Conservation (phyloP, 2,797 vertebrate genomes). For the Myotis findleyi region DNA sequence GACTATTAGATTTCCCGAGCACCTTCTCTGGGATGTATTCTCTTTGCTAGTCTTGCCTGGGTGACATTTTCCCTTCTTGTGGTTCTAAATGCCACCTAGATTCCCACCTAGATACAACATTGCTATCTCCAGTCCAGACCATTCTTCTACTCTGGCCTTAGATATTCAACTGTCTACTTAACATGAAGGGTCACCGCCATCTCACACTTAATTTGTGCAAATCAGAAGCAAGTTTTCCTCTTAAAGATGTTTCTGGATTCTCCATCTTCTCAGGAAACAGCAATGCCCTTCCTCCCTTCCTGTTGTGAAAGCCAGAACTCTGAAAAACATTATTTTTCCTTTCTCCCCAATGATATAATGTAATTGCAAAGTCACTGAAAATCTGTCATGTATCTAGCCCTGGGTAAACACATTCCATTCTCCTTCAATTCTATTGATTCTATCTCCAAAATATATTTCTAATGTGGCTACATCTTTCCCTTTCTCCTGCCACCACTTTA, state of each 20-base stretch:
- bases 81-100: neutral
- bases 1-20: neutral
- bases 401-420: neutral
- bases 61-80: neutral
- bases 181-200: fast-evolving
- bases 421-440: neutral
- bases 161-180: neutral
- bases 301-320: neutral
- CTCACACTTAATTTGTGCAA: neutral
- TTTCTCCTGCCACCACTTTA: neutral
- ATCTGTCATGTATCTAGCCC: neutral
- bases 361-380: neutral
- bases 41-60: neutral
- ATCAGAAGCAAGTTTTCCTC: neutral
- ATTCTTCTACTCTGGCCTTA: neutral
- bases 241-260: neutral
- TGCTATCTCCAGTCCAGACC: neutral
- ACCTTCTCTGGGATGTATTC: neutral
- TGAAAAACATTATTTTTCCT: neutral
- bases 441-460: neutral
- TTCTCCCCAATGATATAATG: neutral
- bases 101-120: neutral
- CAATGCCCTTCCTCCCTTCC: neutral
- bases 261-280: neutral
- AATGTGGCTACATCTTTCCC: neutral